These are phyloP conservation scores for Sycophila sp. DNA, from an alignment of 1,140 invertebrate genomes.

Conservation along the genomic window DNA sequence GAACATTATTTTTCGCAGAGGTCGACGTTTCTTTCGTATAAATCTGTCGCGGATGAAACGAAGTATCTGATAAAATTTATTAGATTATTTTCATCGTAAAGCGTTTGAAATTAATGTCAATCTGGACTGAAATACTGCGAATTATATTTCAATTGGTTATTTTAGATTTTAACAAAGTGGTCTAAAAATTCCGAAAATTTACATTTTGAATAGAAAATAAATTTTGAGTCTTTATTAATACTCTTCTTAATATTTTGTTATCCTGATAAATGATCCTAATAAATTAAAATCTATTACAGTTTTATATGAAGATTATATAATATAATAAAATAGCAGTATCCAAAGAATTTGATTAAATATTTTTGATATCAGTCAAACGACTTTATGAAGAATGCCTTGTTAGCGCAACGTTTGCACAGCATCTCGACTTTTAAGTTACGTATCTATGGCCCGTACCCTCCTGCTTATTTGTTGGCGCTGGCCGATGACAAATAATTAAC, in stretches of 20 bases:
- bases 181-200: no score
- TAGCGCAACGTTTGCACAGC: neutral
- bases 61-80: neutral
- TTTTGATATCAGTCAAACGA: no score
- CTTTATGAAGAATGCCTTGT: neutral
- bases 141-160: neutral
- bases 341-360: no score
- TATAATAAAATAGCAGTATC: no score
- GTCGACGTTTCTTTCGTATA: slow-evolving; percentile 3
- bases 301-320: no score
- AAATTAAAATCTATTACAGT: no score
- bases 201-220: no score
- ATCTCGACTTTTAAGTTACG: neutral
- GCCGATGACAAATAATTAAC: slow-evolving; percentile 23
- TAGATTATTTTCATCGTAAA: neutral
- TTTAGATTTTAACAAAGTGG: no score
- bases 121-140: neutral
- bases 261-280: no score
- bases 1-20: slow-evolving; percentile 3
- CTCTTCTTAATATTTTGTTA: no score
- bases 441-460: slow-evolving; percentile 2
- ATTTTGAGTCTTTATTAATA: no score
- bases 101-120: neutral
- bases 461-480: slow-evolving; percentile 15
- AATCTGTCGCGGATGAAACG: slow-evolving; percentile 5